Evolutionary conservation across 2,113 vertebrate species (phyloP).

Genomic region (Phaetusa simplex): DNA sequence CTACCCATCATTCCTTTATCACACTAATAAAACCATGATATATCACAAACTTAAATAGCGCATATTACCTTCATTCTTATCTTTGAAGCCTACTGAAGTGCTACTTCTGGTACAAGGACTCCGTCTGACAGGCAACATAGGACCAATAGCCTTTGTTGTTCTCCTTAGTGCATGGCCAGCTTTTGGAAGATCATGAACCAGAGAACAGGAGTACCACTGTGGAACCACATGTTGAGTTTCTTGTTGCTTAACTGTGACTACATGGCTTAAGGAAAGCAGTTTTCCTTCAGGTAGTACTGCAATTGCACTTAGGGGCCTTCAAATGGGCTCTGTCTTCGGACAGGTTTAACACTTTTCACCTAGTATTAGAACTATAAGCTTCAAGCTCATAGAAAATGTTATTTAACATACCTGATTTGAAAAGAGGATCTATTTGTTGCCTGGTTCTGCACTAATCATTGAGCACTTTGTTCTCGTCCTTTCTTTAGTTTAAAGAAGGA

Average conservation of each 20-base stretch:
- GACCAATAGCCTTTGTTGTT: not conserved
- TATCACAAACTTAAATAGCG: not conserved
- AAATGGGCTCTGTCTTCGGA: not conserved
- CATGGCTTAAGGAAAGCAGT: not conserved
- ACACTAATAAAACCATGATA: not conserved
- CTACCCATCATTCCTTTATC: not conserved
- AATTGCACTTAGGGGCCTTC: not conserved
- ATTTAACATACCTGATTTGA: not conserved
- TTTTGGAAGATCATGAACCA: not conserved
- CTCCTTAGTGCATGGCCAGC: not conserved
- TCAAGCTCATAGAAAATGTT: not conserved
- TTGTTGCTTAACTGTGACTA: not conserved
- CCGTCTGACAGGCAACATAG: not conserved
- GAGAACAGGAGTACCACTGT: not conserved
- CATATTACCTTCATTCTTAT: not conserved
- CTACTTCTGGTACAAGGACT: not conserved
- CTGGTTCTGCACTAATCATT: not conserved
- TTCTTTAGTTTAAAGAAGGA: not conserved
- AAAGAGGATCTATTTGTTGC: not conserved
- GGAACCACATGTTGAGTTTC: not conserved
- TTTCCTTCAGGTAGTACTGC: not conserved
- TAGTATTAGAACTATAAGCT: not conserved
- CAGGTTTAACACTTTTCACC: not conserved
- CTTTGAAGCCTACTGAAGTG: not conserved
- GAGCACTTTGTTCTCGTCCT: not conserved